A percentile compares a stretch with the other conserved stretches of the same genome.
Conservation (phyloP, 2,888 invertebrate species). For the Noctua janthina region DNA sequence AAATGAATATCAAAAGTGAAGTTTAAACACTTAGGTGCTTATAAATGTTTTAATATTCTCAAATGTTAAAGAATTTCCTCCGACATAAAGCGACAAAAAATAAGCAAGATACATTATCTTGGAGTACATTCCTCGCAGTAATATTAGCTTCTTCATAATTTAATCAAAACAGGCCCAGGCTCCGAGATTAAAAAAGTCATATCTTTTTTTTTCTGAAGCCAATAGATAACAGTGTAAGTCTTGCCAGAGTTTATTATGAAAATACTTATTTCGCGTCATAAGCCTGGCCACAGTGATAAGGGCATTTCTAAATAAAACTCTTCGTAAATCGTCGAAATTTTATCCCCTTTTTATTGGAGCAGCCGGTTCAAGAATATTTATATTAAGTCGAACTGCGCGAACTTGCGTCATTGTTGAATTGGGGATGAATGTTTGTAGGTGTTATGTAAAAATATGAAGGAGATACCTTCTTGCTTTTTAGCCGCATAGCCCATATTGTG, state of each 20-base stretch:
- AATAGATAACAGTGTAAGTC: slow-evolving; percentile 60
- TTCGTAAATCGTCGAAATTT: slow-evolving; percentile 59
- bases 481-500: no score
- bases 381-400: slow-evolving; percentile 44
- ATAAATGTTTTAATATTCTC: slow-evolving; percentile 4
- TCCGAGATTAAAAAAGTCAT: slow-evolving; percentile 65
- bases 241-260: slow-evolving; percentile 52
- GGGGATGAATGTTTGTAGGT: slow-evolving; percentile 14
- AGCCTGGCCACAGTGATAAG: slow-evolving; percentile 68
- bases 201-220: slow-evolving; percentile 60
- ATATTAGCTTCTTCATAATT: slow-evolving; percentile 57
- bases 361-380: slow-evolving; percentile 62
- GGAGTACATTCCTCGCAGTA: slow-evolving; percentile 25
- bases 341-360: slow-evolving; percentile 66
- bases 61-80: slow-evolving; percentile 11
- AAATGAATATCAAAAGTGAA: neutral
- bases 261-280: slow-evolving; percentile 63
- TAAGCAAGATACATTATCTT: slow-evolving; percentile 23
- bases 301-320: slow-evolving; percentile 64
- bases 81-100: slow-evolving; percentile 19
- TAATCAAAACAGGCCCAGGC: slow-evolving; percentile 60
- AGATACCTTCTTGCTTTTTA: neutral
- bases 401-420: slow-evolving; percentile 22
- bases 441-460: slow-evolving; percentile 22
- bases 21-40: neutral